Evolutionary conservation across 2,797 vertebrate species (phyloP).

Genomic region (Avahi laniger): DNA sequence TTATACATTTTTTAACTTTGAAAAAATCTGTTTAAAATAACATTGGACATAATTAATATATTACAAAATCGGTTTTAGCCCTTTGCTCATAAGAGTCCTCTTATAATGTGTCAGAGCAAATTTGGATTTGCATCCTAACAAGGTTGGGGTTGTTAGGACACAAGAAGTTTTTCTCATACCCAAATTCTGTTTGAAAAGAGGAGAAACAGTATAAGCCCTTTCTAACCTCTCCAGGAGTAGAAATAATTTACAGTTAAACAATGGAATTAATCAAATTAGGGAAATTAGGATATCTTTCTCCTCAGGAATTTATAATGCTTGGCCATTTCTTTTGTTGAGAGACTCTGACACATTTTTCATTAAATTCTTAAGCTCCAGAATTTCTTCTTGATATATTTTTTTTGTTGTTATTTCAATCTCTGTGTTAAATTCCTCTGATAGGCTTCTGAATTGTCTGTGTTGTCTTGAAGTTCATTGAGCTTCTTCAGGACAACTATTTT

Average conservation of each 20-base stretch:
- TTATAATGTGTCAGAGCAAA: background rate
- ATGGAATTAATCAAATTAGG: no score
- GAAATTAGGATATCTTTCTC: no score
- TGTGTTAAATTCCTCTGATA: no score
- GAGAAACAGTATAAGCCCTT: background rate
- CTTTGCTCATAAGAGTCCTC: background rate
- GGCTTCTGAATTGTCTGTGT: no score
- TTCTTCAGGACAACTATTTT: no score
- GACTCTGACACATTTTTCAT: no score
- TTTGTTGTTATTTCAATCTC: no score
- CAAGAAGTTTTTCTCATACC: background rate
- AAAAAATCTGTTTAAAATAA: slow-evolving; percentile 1
- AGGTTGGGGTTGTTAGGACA: background rate
- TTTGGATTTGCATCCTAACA: background rate
- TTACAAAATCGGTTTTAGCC: background rate
- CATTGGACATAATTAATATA: background rate
- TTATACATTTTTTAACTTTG: background rate
- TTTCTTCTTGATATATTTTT: no score
- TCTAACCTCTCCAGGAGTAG: background rate
- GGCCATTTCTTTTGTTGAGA: no score
- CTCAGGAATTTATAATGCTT: no score
- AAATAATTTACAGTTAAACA: background rate
- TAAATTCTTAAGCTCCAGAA: no score
- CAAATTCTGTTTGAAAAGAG: background rate
- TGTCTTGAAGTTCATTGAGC: no score